Conservation (phyloP, 2,797 vertebrate genomes). For the Paramormyrops hopkinsi region DNA sequence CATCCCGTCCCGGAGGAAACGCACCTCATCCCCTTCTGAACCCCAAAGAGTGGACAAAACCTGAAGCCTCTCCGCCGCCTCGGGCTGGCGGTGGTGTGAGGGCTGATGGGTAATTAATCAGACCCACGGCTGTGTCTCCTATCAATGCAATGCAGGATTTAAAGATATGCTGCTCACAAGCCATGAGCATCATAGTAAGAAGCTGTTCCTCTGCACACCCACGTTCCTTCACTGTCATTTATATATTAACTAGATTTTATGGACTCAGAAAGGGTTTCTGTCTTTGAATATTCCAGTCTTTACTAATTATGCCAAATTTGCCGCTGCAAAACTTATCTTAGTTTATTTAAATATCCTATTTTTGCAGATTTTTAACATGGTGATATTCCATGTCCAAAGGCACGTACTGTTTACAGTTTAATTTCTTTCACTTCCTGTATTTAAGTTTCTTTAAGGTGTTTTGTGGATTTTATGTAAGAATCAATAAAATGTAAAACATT, state of each 20-base stretch:
- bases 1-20: conserved; percentile 67
- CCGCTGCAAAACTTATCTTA: conserved; percentile 23
- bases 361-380: conserved; percentile 46
- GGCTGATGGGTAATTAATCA: neutral
- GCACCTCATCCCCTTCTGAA: conserved; percentile 34
- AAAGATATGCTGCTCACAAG: neutral
- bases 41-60: conserved; percentile 22
- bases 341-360: conserved; percentile 36
- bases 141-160: neutral
- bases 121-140: conserved; percentile 1
- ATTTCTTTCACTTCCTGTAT: conserved; percentile 29
- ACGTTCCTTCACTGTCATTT: neutral
- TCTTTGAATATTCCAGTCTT: conserved; percentile 25
- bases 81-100: neutral
- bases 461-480: conserved; percentile 25
- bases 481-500: conserved; percentile 20
- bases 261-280: neutral
- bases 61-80: conserved; percentile 15
- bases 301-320: conserved; percentile 11
- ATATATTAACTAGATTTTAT: conserved; percentile 15
- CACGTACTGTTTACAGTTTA: conserved; percentile 39
- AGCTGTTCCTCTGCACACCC: neutral
- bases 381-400: conserved; percentile 32
- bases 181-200: neutral
- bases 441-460: conserved; percentile 24